Evolutionary conservation across 2,888 invertebrate species (phyloP), one percentile per base, ranked within the genome.

Genomic region (Rhimphoctona megacephalus): DNA sequence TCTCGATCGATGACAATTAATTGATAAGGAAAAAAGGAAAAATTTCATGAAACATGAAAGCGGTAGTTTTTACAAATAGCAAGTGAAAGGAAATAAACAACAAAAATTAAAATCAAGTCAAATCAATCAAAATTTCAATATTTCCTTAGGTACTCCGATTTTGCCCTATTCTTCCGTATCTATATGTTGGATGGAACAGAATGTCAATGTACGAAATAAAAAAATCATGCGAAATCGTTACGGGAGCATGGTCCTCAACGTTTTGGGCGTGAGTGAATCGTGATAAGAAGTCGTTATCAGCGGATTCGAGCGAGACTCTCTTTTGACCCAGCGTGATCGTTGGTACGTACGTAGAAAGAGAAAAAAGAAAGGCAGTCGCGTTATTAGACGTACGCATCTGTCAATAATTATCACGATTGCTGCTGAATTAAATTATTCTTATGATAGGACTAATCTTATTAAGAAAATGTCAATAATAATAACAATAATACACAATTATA

Each of bases 371-470:
- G 14, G 39, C 22, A 22, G 54, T 64, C 46, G 73, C 54, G 46
- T 81, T 83, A 81, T 85, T 80, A 80, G 72, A 84, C 72, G 57
- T 69, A 81, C 69, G 80, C 85, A 85, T 88, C 81, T 81, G 72
- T 87, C 85, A 87, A 81, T 85, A 87, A 72, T 72, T 33, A 22
- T 61, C 66, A 7, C n/a, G 8, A 76, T 30, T 30, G 17, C 14
- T 30, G 39, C 9, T n/a, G 36, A 39, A 22, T 43, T 43, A 5
- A 6, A 69, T 69, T 43, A 43, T 69, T 14, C 25, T 14, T 9
- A 22, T 22, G 39, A 22, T 17, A 11, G 11, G 36, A 67, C 22
- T 67, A 69, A 43, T 69, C 19, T 36, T n/a, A n/a, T 33, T 36
- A 36, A 6, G n/a, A n/a, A 66, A 61, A 30, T 25, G 14, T 14